A percentile compares a stretch with the other conserved stretches of the same genome.
Conservation (phyloP, 2,888 invertebrate genomes). For the Tholera decimalis region DNA sequence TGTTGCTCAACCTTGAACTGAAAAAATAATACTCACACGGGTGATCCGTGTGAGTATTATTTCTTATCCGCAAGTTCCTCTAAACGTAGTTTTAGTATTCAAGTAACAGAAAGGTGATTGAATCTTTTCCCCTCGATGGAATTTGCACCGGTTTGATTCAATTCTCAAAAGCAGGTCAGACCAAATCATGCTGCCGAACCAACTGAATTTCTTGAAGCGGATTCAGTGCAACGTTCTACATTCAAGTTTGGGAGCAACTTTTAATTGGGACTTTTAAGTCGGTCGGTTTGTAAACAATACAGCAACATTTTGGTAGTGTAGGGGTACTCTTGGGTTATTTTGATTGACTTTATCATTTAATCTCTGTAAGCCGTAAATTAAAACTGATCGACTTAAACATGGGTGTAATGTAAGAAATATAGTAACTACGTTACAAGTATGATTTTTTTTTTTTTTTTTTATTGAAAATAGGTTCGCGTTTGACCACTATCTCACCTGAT, state of each 20-base stretch:
- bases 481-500: too few relatives aligned
- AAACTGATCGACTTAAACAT: neutral
- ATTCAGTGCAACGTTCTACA: slow-evolving; percentile 36
- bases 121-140: slow-evolving; percentile 59
- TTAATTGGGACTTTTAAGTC: slow-evolving; percentile 16
- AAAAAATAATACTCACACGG: too few relatives aligned
- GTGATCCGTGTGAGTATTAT: too few relatives aligned
- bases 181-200: slow-evolving; percentile 41
- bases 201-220: slow-evolving; percentile 45
- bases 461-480: too few relatives aligned
- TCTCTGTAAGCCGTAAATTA: neutral
- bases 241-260: slow-evolving; percentile 31
- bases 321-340: neutral
- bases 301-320: neutral
- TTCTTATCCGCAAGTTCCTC: too few relatives aligned
- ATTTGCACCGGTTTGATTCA: slow-evolving; percentile 60
- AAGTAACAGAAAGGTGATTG: slow-evolving; percentile 57
- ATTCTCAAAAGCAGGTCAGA: slow-evolving; percentile 61
- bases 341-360: slow-evolving; percentile 2
- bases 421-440: too few relatives aligned
- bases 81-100: slow-evolving; percentile 33
- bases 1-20: too few relatives aligned
- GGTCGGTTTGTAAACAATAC: slow-evolving; percentile 2
- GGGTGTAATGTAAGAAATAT: neutral
- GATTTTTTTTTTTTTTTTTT: too few relatives aligned